Evolutionary conservation across 2,797 vertebrate genomes (phyloP).

Genomic region (Myotis pilosus): DNA sequence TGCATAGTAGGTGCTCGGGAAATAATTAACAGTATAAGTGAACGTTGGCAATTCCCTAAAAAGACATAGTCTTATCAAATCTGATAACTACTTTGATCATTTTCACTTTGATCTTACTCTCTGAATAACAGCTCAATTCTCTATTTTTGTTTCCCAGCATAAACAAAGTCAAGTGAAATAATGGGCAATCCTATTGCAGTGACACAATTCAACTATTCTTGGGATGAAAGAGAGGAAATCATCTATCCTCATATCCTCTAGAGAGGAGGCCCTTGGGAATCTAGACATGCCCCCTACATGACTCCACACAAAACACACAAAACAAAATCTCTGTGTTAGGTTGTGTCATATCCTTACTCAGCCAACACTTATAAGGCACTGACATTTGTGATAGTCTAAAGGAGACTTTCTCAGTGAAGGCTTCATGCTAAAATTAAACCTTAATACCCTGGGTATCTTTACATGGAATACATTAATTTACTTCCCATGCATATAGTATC

Average conservation of each 20-base stretch:
- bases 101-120: conserved; percentile 21
- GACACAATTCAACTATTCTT: neutral
- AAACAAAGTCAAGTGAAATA: neutral
- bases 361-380: neutral
- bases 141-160: neutral
- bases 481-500: neutral
- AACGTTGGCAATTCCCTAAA: neutral
- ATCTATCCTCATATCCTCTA: neutral
- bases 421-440: neutral
- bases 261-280: neutral
- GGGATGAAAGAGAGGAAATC: neutral
- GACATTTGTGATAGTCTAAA: neutral
- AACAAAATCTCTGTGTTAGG: neutral
- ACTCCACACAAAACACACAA: conserved; percentile 12
- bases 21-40: neutral
- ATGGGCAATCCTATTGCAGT: neutral
- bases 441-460: neutral
- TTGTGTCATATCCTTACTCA: neutral
- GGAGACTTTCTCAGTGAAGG: neutral
- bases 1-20: neutral
- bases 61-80: neutral
- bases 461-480: neutral
- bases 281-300: neutral
- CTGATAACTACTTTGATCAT: neutral
- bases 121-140: neutral